Evolutionary conservation across 2,888 invertebrate genomes (phyloP), one percentile per base, ranked within the genome.

Genomic region (Automeris io): DNA sequence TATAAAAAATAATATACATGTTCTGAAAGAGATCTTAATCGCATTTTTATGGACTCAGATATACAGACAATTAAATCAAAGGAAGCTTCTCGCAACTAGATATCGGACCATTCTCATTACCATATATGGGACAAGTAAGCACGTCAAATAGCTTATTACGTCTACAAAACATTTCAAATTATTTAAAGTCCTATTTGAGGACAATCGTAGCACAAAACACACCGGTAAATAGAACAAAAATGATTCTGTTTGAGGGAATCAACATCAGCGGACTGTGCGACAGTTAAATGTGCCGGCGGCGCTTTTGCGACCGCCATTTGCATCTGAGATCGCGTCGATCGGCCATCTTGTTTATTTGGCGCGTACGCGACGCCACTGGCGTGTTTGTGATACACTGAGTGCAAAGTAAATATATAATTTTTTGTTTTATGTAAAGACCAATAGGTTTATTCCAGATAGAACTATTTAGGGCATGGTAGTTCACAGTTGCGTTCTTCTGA

Each of bases 201-300:
- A 53, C 61, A 56, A 61, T 61, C 62, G 59, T 51, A 54, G 49
- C 47, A 42, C 42, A 42, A 57, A 48, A 41, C 48, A 40, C 40
- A 50, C 61, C 69, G 64, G 63, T 72, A 81, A 82, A 82, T 75
- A 80, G 77, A 80, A 64, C 72, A 82, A 82, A 79, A 76, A 61
- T 63, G 61, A 60, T 59, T 55, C 46, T 48, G 58, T 60, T 57
- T 43, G 54, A 50, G 45, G 47, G 57, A 55, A 57, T 65, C 65
- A 61, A 58, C 65, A 60, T 70, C 76, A 69, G 58, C 29, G 46
- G 49, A 52, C 47, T 64, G 64, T 52, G 71, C 69, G 80, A 82
- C 81, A 79, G 80, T 77, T 76, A 78, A 81, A 82, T 80, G 76
- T 67, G 75, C 63, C 57, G 78, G 78, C 81, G 81, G 79, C 67